A percentile compares a stretch with the other conserved stretches of the same genome.
These are phyloP conservation scores for Engraulis encrasicolus DNA, from an alignment of 2,113 vertebrate genomes.

Conservation along the genomic window DNA sequence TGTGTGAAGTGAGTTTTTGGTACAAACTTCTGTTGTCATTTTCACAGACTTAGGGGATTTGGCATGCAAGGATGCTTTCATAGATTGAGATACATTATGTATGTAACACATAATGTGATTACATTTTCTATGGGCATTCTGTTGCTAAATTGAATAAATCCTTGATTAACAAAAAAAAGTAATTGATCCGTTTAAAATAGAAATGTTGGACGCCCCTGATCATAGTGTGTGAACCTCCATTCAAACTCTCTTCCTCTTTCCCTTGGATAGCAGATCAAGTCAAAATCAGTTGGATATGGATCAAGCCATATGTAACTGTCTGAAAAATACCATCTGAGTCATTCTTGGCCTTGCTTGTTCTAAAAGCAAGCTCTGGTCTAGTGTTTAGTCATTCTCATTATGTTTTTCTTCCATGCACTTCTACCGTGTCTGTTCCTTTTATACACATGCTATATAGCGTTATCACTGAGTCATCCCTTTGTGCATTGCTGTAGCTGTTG, in stretches of 20 bases:
- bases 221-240: too few species aligned
- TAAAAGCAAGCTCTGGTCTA: too few species aligned
- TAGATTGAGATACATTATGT: constrained; percentile 19
- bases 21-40: background rate
- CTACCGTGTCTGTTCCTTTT: too few species aligned
- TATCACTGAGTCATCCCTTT: too few species aligned
- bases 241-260: background rate
- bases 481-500: too few species aligned
- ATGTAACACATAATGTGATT: background rate
- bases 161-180: background rate
- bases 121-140: background rate
- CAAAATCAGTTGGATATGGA: background rate
- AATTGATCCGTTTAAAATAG: background rate
- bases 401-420: too few species aligned
- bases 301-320: too few species aligned
- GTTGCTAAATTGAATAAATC: background rate
- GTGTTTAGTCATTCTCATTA: too few species aligned
- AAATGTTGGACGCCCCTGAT: too few species aligned
- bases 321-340: too few species aligned
- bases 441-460: too few species aligned
- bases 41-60: background rate
- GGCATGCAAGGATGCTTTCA: background rate
- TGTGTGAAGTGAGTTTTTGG: background rate
- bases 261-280: background rate
- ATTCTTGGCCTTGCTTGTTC: too few species aligned